Evolutionary conservation across 2,113 vertebrate genomes (phyloP), one percentile per base, ranked within the genome.

Genomic region (Scartelaos histophorus): DNA sequence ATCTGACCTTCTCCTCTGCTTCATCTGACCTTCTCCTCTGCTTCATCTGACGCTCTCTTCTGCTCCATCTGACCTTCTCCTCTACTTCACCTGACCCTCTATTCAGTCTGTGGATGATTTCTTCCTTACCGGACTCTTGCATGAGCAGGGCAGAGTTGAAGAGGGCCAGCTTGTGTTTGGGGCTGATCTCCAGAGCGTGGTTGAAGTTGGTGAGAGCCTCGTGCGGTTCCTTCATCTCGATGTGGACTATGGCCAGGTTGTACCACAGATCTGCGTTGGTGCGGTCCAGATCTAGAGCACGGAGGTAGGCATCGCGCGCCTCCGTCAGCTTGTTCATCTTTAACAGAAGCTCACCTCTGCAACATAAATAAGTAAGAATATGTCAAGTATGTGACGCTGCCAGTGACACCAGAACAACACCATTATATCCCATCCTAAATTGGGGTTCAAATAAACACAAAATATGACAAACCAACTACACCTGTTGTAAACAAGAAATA

Each of bases 201-300:
- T 99, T 97, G 82, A 99, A 99, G 89, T 98, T 97, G 83, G 93
- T 96, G 73, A 99, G 89, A 5, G 98, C 98, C 83, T 98, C 97
- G 0, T 93, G 82, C 3, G 96, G 95, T 84, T 98, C 96, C 91
- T 98, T 99, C 93, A 99, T 95, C 89, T 99, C 98, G 54, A 99
- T 99, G 83, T 97, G 94, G 85, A 99, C 98, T 67, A 99, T 99
- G 16, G 98, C 98, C 87, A 99, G 87, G 87, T 99, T 99, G 92
- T 99, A 99, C 98, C 97, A 99, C 70, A 99, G 93, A 83, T 99
- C 98, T 46, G 98, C 96, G 66, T 99, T 99, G 81, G 88, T 93
- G 81, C 89, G 92, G 86, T 99, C 98, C 56, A 99, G 92, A 61
- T 98, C 97, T 53, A 99, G 60, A 11, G 98, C 98, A 76, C 94